A percentile compares a stretch with the other conserved stretches of the same genome.
These are phyloP conservation scores for Gymnoscopelus microlampas DNA, from an alignment of 2,797 vertebrate genomes.

Conservation along the genomic window DNA sequence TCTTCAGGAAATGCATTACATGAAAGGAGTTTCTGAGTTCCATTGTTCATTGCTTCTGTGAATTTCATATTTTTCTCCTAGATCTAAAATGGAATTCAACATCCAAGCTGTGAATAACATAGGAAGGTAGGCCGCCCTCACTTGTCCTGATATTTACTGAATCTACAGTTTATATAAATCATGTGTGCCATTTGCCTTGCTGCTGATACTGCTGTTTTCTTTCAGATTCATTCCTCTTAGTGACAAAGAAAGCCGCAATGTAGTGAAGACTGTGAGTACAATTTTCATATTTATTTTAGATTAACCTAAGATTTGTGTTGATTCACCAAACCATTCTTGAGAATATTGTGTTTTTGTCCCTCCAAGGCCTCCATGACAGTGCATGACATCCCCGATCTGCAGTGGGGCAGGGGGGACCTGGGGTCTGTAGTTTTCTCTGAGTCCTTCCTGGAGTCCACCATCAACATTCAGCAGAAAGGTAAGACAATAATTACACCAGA, in stretches of 20 bases:
- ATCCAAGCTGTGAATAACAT: slow-evolving; percentile 94
- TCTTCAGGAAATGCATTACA: no score
- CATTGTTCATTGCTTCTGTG: not conserved
- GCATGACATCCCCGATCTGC: slow-evolving; percentile 90
- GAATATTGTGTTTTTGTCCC: slow-evolving; percentile 1
- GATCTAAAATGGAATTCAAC: slow-evolving; percentile 88
- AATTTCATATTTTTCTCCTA: slow-evolving; percentile 47
- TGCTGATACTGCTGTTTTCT: not conserved
- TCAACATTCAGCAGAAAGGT: slow-evolving; percentile 93
- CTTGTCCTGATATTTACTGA: not conserved
- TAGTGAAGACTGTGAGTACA: slow-evolving; percentile 92
- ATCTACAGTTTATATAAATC: no score
- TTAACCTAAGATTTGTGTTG: no score
- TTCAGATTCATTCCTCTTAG: slow-evolving; percentile 87
- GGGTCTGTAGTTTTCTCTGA: slow-evolving; percentile 96
- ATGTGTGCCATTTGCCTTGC: no score
- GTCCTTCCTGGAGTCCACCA: slow-evolving; percentile 92
- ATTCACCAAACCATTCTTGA: not conserved
- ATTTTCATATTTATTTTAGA: not conserved
- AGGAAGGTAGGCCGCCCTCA: slow-evolving; percentile 85
- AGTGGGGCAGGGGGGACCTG: slow-evolving; percentile 78
- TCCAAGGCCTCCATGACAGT: slow-evolving; percentile 88
- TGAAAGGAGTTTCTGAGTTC: no score
- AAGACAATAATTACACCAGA: slow-evolving; percentile 23
- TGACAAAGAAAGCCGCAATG: slow-evolving; percentile 82